Conservation (phyloP, 2,888 invertebrate genomes). For the Marasmarcha lunaedactyla region DNA sequence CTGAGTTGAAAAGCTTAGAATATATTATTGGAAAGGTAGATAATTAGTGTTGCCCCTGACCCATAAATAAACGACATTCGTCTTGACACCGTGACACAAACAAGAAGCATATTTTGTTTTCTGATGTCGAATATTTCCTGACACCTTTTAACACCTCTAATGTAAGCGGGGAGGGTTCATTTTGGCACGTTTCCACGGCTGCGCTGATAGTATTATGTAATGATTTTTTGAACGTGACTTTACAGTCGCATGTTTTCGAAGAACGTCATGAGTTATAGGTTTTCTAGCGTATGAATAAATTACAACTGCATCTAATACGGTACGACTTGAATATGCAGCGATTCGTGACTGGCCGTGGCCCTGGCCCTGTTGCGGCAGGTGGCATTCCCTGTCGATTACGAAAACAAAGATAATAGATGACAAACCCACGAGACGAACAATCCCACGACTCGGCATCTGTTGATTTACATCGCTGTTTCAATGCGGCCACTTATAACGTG, state of each 20-base stretch:
- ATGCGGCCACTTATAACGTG: neutral
- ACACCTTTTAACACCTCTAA: neutral
- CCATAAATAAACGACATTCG: conserved; percentile 50
- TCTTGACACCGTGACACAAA: conserved; percentile 45
- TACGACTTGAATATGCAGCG: neutral
- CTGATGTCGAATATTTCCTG: conserved; percentile 1
- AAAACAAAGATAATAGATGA: neutral
- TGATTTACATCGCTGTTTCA: neutral
- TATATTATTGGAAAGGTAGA: no score
- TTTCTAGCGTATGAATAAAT: conserved; percentile 4
- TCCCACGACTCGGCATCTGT: neutral
- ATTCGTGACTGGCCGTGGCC: conserved; percentile 4
- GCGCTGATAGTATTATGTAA: conserved; percentile 4
- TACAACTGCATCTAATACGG: conserved; percentile 6
- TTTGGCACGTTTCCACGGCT: conserved; percentile 2
- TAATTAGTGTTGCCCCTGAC: conserved; percentile 44
- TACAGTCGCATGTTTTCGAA: conserved; percentile 15
- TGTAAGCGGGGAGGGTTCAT: conserved; percentile 7
- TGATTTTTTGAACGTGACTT: conserved; percentile 12
- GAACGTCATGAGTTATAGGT: conserved; percentile 15
- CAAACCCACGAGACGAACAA: neutral
- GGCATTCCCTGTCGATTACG: neutral
- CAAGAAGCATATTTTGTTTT: conserved; percentile 22
- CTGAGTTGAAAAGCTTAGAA: no score
- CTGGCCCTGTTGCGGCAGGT: conserved; percentile 1